A percentile compares a stretch with the other conserved stretches of the same genome.
Conservation (phyloP, 2,797 vertebrate species). For the Pseudopleuronectes americanus region DNA sequence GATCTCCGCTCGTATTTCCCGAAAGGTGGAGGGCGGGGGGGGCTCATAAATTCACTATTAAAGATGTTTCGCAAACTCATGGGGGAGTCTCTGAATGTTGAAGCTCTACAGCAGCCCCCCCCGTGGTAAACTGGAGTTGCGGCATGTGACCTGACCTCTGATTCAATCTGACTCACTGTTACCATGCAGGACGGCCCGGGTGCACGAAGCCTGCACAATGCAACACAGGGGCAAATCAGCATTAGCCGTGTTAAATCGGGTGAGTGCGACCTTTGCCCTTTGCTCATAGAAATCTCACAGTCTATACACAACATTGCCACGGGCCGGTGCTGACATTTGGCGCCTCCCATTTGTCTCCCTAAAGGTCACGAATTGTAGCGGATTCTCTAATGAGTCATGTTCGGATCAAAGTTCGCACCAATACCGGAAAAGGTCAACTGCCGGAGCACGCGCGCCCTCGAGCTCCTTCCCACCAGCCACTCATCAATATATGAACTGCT, state of each 20-base stretch:
- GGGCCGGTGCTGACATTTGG: constrained; percentile 75
- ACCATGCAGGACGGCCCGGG: constrained; percentile 25
- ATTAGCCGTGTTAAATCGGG: constrained; percentile 41
- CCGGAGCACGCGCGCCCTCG: constrained; percentile 25
- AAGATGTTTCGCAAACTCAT: constrained; percentile 11
- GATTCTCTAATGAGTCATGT: constrained; percentile 70
- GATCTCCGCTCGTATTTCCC: constrained; percentile 8
- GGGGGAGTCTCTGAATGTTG: background rate
- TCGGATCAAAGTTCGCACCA: constrained; percentile 72
- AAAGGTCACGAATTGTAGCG: constrained; percentile 77
- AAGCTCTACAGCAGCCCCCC: background rate
- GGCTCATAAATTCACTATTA: background rate
- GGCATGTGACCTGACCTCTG: constrained; percentile 24
- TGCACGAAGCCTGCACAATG: background rate
- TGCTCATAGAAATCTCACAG: constrained; percentile 40
- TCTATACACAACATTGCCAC: constrained; percentile 34
- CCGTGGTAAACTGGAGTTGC: background rate
- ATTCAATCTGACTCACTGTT: constrained; percentile 48
- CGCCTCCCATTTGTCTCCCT: constrained; percentile 67
- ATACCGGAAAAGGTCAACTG: constrained; percentile 73
- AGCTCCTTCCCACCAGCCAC: constrained; percentile 33
- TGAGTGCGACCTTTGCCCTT: constrained; percentile 46
- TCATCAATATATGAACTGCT: constrained; percentile 55
- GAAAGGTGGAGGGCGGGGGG: background rate
- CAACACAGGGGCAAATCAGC: constrained; percentile 42